Base-by-base conservation (phyloP, 2,888 invertebrate species). In the Platypus cylindrus region DNA sequence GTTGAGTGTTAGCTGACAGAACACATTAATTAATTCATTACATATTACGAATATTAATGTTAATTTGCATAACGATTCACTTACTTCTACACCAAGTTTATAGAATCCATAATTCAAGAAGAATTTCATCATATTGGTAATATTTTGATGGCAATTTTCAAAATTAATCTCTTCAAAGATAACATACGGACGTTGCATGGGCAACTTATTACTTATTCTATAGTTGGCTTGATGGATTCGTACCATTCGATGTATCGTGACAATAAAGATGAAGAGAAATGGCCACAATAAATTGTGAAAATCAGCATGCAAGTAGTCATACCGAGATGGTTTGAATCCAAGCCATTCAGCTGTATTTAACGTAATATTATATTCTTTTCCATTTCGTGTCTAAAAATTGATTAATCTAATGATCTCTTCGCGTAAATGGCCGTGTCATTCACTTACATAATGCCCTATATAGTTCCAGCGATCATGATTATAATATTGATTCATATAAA, bases 11-110 rank as follows among this genome's bases (percentile, higher is more conserved):
- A 40, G 9, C 40, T 40, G 20, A 14, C 34, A 34, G 16, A 23
- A 3, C n/a, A 30, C 13, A 30, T 8, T 15, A 5, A 20, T 20
- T 20, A 5, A 9, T 20, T 20, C 9, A 20, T 20, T n/a, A n/a
- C n/a, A n/a, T n/a, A n/a, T n/a, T n/a, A n/a, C n/a, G n/a, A n/a
- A n/a, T n/a, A n/a, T n/a, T n/a, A n/a, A n/a, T n/a, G n/a, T n/a
- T n/a, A 20, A 9, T 20, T 20, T 20, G 20, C 20, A 20, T 20
- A 7, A 9, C 9, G 5, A 20, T 7, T 20, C 20, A 7, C 20
- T 29, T 34, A 43, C 43, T 30, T 43, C 43, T 25, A 31, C 16
- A 5, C 43, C 43, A 17, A 43, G 33, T 18, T 38, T 37, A 11
- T 36, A 36, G 23, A 40, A 43, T 17, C 38, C 38, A 33, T 34